Evolutionary conservation across 2,888 invertebrate species (phyloP).

Genomic region (Athalia cordata): DNA sequence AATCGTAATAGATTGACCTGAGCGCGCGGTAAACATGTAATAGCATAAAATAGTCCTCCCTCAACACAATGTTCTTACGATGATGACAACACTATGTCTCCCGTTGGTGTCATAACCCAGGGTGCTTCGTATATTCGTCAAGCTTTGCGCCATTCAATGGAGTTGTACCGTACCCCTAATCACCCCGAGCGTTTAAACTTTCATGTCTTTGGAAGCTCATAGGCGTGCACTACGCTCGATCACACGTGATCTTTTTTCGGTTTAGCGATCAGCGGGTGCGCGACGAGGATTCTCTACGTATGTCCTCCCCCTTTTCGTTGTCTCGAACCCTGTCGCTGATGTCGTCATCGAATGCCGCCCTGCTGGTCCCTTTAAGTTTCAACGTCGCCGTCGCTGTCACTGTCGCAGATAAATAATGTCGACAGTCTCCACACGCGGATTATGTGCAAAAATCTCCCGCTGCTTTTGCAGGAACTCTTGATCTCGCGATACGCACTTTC

Average conservation of each 20-base stretch:
- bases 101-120: background rate
- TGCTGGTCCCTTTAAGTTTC: too few relatives aligned
- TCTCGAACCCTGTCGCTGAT: too few relatives aligned
- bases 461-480: slow-evolving; percentile 54
- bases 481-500: background rate
- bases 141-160: too few relatives aligned
- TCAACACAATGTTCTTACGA: background rate
- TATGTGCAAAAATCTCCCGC: slow-evolving; percentile 42
- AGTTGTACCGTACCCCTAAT: too few relatives aligned
- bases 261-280: too few relatives aligned
- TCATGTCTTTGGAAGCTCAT: too few relatives aligned
- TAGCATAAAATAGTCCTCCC: slow-evolving; percentile 5
- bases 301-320: too few relatives aligned
- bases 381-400: background rate
- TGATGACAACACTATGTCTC: background rate
- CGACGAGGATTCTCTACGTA: too few relatives aligned
- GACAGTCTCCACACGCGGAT: slow-evolving; percentile 13
- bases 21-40: background rate
- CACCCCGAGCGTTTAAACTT: background rate
- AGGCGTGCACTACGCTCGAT: too few relatives aligned
- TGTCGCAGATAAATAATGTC: background rate
- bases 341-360: too few relatives aligned
- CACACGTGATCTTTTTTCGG: too few relatives aligned
- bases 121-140: background rate
- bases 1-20: background rate